Evolutionary conservation across 2,888 invertebrate genomes (phyloP).

Genomic region (Lepas anatifera): DNA sequence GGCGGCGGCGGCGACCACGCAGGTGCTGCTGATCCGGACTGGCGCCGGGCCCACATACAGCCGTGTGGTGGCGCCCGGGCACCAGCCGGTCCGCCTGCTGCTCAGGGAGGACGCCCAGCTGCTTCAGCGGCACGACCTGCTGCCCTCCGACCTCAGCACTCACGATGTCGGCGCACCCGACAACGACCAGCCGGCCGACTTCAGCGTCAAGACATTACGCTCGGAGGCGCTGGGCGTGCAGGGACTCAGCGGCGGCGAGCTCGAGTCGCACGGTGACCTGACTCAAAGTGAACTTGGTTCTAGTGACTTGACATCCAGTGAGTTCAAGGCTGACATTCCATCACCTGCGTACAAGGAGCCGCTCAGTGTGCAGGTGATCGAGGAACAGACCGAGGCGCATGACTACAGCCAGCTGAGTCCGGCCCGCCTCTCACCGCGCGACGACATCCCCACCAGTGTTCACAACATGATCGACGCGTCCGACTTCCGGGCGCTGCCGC

Average conservation of each 20-base stretch:
- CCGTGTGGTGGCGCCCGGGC: constrained; percentile 21
- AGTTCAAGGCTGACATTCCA: constrained; percentile 15
- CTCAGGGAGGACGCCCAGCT: constrained; percentile 1
- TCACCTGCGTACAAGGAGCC: constrained; percentile 24
- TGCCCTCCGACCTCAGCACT: background rate
- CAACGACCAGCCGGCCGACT: constrained; percentile 9
- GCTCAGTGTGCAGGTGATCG: constrained; percentile 29
- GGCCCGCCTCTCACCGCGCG: constrained; percentile 47
- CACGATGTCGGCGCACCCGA: background rate
- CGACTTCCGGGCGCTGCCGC: constrained; percentile 62
- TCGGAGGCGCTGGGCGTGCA: background rate
- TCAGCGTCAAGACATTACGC: constrained; percentile 8
- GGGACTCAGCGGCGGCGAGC: constrained; percentile 7
- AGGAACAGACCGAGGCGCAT: constrained; percentile 43
- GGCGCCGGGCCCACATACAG: constrained; percentile 33
- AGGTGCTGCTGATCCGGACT: constrained; percentile 21
- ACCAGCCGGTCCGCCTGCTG: constrained; percentile 19
- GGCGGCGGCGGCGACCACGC: constrained; percentile 13
- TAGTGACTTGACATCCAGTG: background rate
- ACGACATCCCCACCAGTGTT: constrained; percentile 54
- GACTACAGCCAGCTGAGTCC: constrained; percentile 53
- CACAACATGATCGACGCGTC: constrained; percentile 60
- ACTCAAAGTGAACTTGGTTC: constrained; percentile 3
- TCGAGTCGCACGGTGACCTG: background rate
- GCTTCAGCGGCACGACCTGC: background rate